Conservation (phyloP, 2,888 invertebrate genomes). For the Unio pictorum region DNA sequence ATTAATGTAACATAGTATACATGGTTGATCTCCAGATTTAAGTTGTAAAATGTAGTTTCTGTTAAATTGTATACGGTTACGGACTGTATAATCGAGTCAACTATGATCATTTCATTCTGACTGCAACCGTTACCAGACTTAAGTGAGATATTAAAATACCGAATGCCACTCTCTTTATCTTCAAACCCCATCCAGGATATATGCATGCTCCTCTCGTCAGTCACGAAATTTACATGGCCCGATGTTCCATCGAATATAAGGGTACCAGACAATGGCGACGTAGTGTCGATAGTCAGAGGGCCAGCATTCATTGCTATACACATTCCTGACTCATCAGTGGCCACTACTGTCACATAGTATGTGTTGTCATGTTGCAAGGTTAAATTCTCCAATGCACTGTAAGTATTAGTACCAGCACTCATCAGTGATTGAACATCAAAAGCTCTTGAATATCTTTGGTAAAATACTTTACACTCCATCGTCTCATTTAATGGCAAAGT, state of each 20-base stretch:
- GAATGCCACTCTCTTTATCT: conserved; percentile 24
- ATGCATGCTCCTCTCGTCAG: conserved; percentile 7
- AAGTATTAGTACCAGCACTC: conserved; percentile 32
- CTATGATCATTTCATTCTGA: too few relatives aligned
- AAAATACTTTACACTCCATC: conserved; percentile 16
- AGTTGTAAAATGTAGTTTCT: conserved; percentile 34
- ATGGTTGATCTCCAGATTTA: conserved; percentile 17
- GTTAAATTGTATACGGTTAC: conserved; percentile 6
- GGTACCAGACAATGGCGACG: conserved; percentile 29
- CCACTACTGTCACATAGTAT: conserved; percentile 39
- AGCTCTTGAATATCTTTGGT: conserved; percentile 4
- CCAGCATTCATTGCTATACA: conserved; percentile 26
- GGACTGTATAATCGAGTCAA: not conserved
- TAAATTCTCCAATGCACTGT: conserved; percentile 18
- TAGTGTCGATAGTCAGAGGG: conserved; percentile 34
- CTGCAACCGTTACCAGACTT: not conserved
- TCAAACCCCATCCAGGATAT: conserved; percentile 17
- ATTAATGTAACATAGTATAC: conserved; percentile 29
- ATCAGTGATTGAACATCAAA: conserved; percentile 21
- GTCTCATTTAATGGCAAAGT: conserved; percentile 20
- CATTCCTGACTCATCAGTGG: conserved; percentile 38
- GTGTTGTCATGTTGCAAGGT: conserved; percentile 22
- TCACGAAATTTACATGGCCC: conserved; percentile 1
- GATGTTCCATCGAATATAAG: conserved; percentile 2
- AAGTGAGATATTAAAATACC: conserved; percentile 7